phyloP scores from a whole-genome alignment of 2,113 vertebrate genomes.

The Cyanoramphus novaezelandiae region DNA sequence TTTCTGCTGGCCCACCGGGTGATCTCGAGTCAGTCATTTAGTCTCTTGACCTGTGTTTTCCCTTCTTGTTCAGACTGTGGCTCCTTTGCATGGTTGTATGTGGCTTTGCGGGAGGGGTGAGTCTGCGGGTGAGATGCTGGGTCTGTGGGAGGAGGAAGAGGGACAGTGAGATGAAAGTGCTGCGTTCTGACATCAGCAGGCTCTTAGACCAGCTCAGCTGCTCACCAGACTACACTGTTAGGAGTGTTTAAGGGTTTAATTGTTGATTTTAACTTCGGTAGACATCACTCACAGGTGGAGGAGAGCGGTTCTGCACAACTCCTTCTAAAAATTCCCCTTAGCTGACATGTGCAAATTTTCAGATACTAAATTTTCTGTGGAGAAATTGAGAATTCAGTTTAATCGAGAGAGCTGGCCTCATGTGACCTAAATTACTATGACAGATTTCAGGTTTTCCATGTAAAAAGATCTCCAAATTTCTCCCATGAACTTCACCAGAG shows the following conservation, averaged over 20 bases:
- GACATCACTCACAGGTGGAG: neutral
- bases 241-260: neutral
- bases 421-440: neutral
- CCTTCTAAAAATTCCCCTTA: neutral
- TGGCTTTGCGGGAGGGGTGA: rapidly evolving
- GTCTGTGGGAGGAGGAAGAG: neutral
- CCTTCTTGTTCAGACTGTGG: neutral
- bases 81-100: neutral
- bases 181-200: neutral
- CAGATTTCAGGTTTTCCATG: neutral
- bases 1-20: neutral
- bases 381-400: neutral
- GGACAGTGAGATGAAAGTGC: neutral
- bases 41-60: neutral
- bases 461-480: neutral
- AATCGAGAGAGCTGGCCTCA: neutral
- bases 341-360: neutral
- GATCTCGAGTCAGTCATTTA: neutral
- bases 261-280: neutral
- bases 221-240: neutral
- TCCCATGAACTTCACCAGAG: neutral
- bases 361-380: neutral
- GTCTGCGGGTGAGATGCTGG: rapidly evolving
- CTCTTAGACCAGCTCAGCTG: neutral
- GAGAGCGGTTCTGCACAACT: neutral